A percentile compares a stretch with the other conserved stretches of the same genome.
These are phyloP conservation scores for Hirundichthys speculiger DNA, from an alignment of 2,113 vertebrate genomes.

Conservation along the genomic window DNA sequence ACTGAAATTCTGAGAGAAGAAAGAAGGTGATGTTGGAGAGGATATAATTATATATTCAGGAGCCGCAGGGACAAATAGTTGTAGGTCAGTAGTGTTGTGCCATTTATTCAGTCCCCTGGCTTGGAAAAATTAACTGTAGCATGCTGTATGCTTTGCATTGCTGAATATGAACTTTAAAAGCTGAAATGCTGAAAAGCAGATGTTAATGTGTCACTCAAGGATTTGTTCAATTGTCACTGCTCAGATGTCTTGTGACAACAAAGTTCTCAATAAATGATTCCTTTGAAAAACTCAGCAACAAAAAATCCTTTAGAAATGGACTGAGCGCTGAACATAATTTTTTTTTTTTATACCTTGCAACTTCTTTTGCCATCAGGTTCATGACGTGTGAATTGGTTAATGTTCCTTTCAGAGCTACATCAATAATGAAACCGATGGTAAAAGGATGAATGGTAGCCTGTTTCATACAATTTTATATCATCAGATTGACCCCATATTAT, in stretches of 20 bases:
- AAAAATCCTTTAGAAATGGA: background rate
- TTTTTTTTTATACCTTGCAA: slow-evolving; percentile 1
- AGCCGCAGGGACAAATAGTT: slow-evolving; percentile 2
- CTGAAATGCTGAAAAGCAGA: slow-evolving; percentile 3
- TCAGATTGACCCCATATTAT: background rate
- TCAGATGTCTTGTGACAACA: background rate
- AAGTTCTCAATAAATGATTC: slow-evolving; percentile 7
- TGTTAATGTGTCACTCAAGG: slow-evolving; percentile 4
- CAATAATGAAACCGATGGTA: background rate
- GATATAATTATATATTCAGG: slow-evolving; percentile 13
- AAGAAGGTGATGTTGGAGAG: slow-evolving; percentile 2
- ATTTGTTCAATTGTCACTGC: background rate
- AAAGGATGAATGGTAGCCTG: background rate
- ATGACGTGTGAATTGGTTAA: background rate
- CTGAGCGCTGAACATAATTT: background rate
- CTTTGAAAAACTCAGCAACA: background rate
- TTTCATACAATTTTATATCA: background rate
- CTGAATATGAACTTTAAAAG: background rate
- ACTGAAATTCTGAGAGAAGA: slow-evolving; percentile 8
- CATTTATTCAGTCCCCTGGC: slow-evolving; percentile 5
- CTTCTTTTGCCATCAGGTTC: background rate
- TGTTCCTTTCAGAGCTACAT: background rate
- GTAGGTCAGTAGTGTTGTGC: slow-evolving; percentile 10
- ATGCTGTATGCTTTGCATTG: background rate
- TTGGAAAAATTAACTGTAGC: background rate